A percentile compares a stretch with the other conserved stretches of the same genome.
These are phyloP conservation scores for Syngnathus typhle DNA, from an alignment of 2,113 vertebrate species.

Conservation along the genomic window DNA sequence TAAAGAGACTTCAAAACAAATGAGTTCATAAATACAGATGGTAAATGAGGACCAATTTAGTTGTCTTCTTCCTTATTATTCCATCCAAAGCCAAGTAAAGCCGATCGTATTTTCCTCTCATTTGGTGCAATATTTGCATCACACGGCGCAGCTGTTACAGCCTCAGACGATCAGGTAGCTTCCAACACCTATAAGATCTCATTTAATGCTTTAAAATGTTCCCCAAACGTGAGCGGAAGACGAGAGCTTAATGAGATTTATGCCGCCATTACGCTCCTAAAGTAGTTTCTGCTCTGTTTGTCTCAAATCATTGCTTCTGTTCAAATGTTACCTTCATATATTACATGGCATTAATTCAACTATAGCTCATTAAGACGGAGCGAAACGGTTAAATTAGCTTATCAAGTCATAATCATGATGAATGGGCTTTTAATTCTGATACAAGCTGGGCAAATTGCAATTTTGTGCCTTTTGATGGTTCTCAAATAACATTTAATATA, in stretches of 20 bases:
- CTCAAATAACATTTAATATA: conserved; percentile 99
- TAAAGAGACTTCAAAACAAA: conserved; percentile 17
- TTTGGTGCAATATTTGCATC: conserved; percentile 35
- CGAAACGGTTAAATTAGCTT: conserved; percentile 99
- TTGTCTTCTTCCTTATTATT: not conserved
- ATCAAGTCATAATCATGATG: conserved; percentile 99
- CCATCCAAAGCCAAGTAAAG: not conserved
- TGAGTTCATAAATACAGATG: not conserved
- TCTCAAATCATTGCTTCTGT: conserved; percentile 99
- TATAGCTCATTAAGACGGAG: conserved; percentile 99
- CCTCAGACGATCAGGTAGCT: conserved; percentile 28
- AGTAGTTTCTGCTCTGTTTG: conserved; percentile 93
- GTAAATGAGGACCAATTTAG: conserved; percentile 1
- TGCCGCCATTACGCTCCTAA: conserved; percentile 87
- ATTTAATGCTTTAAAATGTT: conserved; percentile 6
- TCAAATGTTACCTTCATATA: conserved; percentile 99
- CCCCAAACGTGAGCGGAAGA: conserved; percentile 71
- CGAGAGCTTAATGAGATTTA: conserved; percentile 95
- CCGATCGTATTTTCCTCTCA: conserved; percentile 23
- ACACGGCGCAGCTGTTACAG: conserved; percentile 44
- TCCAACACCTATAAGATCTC: conserved; percentile 6
- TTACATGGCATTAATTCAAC: conserved; percentile 99
- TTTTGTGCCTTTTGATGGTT: conserved; percentile 99
- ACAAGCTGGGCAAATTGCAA: conserved; percentile 99
- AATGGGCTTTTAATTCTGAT: conserved; percentile 99